A percentile compares a stretch with the other conserved stretches of the same genome.
phyloP scores from a whole-genome alignment of 2,797 vertebrate genomes.

The Typhlichthys eigenmanni region DNA sequence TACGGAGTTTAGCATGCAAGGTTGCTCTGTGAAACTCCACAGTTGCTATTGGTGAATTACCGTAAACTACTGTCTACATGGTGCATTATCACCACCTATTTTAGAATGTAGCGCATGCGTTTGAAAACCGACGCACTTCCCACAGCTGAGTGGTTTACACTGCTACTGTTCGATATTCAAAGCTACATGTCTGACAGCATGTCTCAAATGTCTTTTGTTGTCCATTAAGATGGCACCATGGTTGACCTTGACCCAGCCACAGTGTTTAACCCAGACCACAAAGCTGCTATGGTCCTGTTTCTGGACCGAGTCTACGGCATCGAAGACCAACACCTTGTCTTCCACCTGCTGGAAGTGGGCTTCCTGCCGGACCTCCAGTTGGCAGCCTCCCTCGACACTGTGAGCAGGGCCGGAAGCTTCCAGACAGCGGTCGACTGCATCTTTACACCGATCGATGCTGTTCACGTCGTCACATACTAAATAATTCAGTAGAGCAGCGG shows the following conservation, averaged over 20 bases:
- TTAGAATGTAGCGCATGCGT: too few species aligned
- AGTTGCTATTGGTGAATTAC: too few species aligned
- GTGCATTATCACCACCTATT: too few species aligned
- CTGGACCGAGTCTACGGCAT: conserved; percentile 95
- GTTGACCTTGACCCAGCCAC: conserved; percentile 90
- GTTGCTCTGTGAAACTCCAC: too few species aligned
- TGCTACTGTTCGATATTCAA: too few species aligned
- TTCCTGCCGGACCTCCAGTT: conserved; percentile 93
- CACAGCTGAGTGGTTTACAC: too few species aligned
- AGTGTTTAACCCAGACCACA: conserved; percentile 95
- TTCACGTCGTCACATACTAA: neutral
- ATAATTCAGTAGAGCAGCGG: neutral
- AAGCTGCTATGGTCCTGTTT: conserved; percentile 96
- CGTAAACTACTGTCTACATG: too few species aligned
- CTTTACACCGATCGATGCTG: conserved; percentile 16
- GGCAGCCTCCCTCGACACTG: conserved; percentile 89
- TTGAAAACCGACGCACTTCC: too few species aligned
- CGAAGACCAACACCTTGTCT: conserved; percentile 85
- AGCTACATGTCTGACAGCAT: conserved; percentile 1
- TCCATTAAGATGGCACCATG: conserved; percentile 81
- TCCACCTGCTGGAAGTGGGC: conserved; percentile 89
- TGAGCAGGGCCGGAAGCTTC: conserved; percentile 58
- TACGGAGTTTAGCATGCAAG: too few species aligned
- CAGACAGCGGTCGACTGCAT: conserved; percentile 2
- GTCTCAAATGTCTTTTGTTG: conserved; percentile 1